Base-by-base conservation (phyloP, 2,797 vertebrate genomes). In the Salarias fasciatus region DNA sequence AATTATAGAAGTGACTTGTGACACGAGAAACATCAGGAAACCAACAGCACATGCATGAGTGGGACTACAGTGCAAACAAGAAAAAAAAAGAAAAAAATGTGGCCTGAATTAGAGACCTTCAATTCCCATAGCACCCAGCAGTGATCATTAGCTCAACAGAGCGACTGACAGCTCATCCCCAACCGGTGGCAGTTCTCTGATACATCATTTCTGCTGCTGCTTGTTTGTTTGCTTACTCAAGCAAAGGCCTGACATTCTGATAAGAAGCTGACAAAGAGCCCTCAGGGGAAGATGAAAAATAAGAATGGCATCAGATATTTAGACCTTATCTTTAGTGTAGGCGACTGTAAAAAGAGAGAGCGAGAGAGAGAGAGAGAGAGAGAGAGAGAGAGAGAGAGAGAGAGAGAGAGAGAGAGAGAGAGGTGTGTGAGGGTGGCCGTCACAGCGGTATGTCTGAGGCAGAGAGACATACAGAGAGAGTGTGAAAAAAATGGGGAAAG, bases 201-300 rank as follows among this genome's bases (percentile, higher is more conserved):
- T 91, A 82, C 82, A 89, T 90, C 77, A 83, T 88, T 83, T 83
- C 71, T 83, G 72, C 75, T 79, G 52, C 78, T 64, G 66, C 79
- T 69, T 83, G 80, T 86, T 90, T 91, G 84, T 90, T 88, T 92
- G 82, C 85, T 89, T 86, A 80, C 88, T 88, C 83, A 84, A 85
- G 83, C 82, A 86, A 71, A 80, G 82, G 64, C 57, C 68, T 87
- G 88, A 89, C 88, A 86, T 85, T 89, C 79, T 77, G 78, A 88
- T 88, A 88, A 85, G 74, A 81, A 80, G 77, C 80, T 86, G 86
- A 88, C 79, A 86, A 88, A 89, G 81, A 80, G 59, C 72, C 85
- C 85, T 80, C 44, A 10, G 75, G 67, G 69, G 69, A 61, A 67
- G 69, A 77, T 61, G 49, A 76, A 69, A 85, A 77, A 75, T 86